Conservation (phyloP, 2,113 vertebrate genomes). For the Polypterus senegalus region DNA sequence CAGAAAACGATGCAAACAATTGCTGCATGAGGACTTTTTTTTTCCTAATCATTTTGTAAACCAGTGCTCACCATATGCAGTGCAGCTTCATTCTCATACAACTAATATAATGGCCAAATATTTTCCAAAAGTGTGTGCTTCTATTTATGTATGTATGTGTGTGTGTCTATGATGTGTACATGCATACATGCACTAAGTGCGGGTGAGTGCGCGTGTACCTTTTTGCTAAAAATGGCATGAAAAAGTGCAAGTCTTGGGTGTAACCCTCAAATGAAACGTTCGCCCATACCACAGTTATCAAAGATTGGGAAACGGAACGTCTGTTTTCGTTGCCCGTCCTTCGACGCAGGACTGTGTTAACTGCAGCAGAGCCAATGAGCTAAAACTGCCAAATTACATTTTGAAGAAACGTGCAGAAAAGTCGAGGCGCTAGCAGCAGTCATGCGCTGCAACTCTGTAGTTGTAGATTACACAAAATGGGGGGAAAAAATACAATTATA, state of each 20-base stretch:
- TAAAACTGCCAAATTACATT: conserved; percentile 57
- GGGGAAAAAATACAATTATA: conserved; percentile 13
- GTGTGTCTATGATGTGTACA: too few species aligned
- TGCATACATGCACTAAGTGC: too few species aligned
- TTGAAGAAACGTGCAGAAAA: conserved; percentile 19
- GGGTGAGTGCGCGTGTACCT: not conserved
- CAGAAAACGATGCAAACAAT: too few species aligned
- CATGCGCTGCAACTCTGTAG: too few species aligned
- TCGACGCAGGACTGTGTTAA: too few species aligned
- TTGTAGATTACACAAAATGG: conserved; percentile 46
- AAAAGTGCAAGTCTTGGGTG: not conserved
- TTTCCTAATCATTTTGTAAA: conserved; percentile 24
- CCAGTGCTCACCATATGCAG: conserved; percentile 29
- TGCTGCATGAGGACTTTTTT: too few species aligned
- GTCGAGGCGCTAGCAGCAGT: not conserved
- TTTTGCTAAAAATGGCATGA: conserved; percentile 32
- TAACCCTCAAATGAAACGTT: too few species aligned
- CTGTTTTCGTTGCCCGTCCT: too few species aligned
- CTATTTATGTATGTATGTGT: conserved; percentile 15
- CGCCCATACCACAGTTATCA: too few species aligned
- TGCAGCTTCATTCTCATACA: conserved; percentile 32
- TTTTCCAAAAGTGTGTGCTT: conserved; percentile 24
- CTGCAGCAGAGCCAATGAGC: conserved; percentile 37
- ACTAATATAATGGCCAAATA: conserved; percentile 21
- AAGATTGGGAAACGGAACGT: too few species aligned